Evolutionary conservation across 30 jellyfish, hydroid and myxozoan genomes (phyloP).

Genomic region (Morbakka virulenta): DNA sequence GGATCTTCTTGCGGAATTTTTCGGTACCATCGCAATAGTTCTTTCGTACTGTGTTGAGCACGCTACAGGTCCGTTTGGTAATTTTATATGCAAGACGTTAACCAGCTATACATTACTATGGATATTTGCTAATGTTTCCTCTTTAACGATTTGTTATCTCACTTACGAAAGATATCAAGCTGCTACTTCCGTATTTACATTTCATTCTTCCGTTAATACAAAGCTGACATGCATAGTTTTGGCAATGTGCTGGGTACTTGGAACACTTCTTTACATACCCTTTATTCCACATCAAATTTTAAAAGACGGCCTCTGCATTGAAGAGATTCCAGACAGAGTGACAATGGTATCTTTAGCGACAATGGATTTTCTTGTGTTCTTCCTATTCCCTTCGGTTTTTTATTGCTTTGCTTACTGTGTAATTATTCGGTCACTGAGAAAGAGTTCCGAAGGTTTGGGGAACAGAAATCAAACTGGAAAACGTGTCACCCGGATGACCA

Average conservation of each 20-base stretch:
- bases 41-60: constrained; percentile 22
- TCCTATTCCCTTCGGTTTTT: background rate
- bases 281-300: background rate
- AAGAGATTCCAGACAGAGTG: background rate
- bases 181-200: too few relatives aligned
- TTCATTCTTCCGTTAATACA: too few relatives aligned
- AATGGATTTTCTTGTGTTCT: background rate
- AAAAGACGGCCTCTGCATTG: background rate
- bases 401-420: background rate
- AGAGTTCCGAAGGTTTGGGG: background rate
- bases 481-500: background rate
- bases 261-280: background rate
- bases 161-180: constrained; percentile 69
- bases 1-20: constrained; percentile 47
- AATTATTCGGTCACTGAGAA: background rate
- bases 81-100: constrained; percentile 36
- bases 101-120: constrained; percentile 53
- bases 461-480: background rate
- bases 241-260: background rate
- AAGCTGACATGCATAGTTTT: too few relatives aligned
- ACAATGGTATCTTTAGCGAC: background rate
- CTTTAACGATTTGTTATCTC: constrained; percentile 34
- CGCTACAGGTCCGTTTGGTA: constrained; percentile 51
- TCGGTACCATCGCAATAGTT: constrained; percentile 25
- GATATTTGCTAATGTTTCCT: constrained; percentile 62